phyloP scores from a whole-genome alignment of 2,797 vertebrate species.

The Melanotaenia boesemani region DNA sequence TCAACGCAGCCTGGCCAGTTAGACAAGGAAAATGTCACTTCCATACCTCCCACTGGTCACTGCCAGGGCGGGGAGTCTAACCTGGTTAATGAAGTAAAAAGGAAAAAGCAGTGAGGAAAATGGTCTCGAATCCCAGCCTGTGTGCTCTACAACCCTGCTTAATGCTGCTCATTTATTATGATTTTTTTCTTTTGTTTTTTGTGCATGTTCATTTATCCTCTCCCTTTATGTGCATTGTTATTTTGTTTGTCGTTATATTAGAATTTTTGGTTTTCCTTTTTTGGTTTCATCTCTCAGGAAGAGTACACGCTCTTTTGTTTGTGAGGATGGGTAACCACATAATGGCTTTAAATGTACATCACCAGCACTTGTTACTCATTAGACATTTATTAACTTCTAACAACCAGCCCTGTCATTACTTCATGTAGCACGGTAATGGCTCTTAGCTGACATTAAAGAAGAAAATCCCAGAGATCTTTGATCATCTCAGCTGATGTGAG shows the following conservation, averaged over 20 bases:
- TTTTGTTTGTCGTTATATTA: conserved; percentile 49
- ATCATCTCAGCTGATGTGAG: conserved; percentile 38
- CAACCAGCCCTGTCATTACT: conserved; percentile 40
- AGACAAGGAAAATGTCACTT: conserved; percentile 74
- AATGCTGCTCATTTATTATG: conserved; percentile 27
- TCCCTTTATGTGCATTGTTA: conserved; percentile 21
- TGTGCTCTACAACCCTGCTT: conserved; percentile 18
- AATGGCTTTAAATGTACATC: conserved; percentile 49
- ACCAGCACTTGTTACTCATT: conserved; percentile 59
- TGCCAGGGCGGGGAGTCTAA: conserved; percentile 63
- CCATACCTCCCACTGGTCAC: conserved; percentile 75
- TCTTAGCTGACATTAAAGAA: conserved; percentile 45
- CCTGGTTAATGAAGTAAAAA: conserved; percentile 70
- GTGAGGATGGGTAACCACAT: conserved; percentile 42
- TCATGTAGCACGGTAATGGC: conserved; percentile 38
- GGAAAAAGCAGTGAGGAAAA: conserved; percentile 43
- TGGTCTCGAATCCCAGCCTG: conserved; percentile 36
- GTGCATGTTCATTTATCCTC: conserved; percentile 18
- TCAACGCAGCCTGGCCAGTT: conserved; percentile 64
- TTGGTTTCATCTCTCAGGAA: conserved; percentile 9
- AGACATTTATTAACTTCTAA: conserved; percentile 56
- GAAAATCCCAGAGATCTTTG: conserved; percentile 33
- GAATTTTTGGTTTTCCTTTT: conserved; percentile 18
- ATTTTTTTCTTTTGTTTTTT: background rate
- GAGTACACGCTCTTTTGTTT: conserved; percentile 51